phyloP scores from a whole-genome alignment of 2,888 invertebrate genomes.

The Xestia xanthographa region DNA sequence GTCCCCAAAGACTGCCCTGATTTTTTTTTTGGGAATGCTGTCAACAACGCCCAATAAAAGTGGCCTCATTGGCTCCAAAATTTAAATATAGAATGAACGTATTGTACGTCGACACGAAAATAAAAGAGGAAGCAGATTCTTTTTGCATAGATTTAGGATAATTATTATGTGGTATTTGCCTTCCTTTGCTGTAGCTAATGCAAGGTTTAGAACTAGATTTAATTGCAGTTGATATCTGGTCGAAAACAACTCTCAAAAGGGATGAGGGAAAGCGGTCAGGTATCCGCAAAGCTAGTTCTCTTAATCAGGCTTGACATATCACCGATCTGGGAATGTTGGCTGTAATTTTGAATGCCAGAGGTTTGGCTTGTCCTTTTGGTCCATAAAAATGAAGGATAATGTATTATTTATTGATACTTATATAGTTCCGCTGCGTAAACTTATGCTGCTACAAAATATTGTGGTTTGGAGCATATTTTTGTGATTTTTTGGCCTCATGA shows the following conservation, averaged over 20 bases:
- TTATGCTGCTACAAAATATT: neutral
- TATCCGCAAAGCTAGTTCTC: neutral
- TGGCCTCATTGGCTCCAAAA: neutral
- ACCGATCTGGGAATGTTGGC: neutral
- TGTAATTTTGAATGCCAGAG: neutral
- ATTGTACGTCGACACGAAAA: neutral
- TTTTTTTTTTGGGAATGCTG: neutral
- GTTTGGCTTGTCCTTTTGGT: neutral
- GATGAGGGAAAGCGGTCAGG: conserved; percentile 12
- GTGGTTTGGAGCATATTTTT: neutral
- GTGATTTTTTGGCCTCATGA: neutral
- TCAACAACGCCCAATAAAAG: neutral
- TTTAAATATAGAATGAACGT: neutral
- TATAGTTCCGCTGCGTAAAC: neutral
- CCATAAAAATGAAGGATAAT: neutral
- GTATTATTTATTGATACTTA: neutral
- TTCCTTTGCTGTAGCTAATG: too few relatives aligned
- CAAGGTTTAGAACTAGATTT: neutral
- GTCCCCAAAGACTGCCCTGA: too few relatives aligned
- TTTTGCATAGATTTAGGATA: neutral
- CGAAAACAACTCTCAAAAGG: neutral
- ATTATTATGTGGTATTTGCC: neutral
- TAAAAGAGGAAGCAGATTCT: neutral
- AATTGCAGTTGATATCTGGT: neutral
- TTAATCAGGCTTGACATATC: neutral